Base-by-base conservation (phyloP, 2,888 invertebrate species). In the Trachelus tabidus region DNA sequence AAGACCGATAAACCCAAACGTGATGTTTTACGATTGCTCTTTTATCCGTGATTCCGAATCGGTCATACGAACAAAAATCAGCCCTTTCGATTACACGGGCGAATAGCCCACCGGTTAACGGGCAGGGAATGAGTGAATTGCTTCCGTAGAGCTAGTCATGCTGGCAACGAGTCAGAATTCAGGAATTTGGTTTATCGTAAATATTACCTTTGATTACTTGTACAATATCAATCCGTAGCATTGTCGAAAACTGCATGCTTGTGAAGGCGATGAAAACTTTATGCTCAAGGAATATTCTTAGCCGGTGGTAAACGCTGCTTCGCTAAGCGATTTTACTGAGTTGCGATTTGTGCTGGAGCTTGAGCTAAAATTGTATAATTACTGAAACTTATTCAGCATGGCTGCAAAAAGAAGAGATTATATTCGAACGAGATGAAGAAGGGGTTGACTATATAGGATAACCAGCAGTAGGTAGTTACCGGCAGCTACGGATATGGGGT, bases 61-160 rank as follows among this genome's bases (percentile, higher is more conserved):
- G 56, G 56, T 23, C 56, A 56, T 23, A 56, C 56, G 56, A 56
- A 56, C 23, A 71, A 31, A 71, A 71, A 71, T 71, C 31, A 71
- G 31, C 71, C 71, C 71, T 33, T 71, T 71, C 23, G 71, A 71
- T 71, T 71, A 3, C 71, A 71, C 71, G 71, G 71, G 31, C 71
- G 71, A 71, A 71, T 15, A 31, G 33, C 11, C 12, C 12, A 33
- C 12, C 71, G 56, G 56, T 56, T 56, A 23, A 56, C 23, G 23
- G 23, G 23, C 23, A 4, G 23, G 56, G 56, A 56, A 56, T 56
- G 56, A 56, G 56, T 56, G 56, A 56, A 56, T 56, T 23, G 9
- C 56, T 56, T 56, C 56, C 56, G 56, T 23, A 56, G 56, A 23
- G 56, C 56, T 56, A 23, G 56, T 23, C 56, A 56, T 23, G 23